phyloP scores from a whole-genome alignment of 2,888 invertebrate species.

The Melipona bicolor region DNA sequence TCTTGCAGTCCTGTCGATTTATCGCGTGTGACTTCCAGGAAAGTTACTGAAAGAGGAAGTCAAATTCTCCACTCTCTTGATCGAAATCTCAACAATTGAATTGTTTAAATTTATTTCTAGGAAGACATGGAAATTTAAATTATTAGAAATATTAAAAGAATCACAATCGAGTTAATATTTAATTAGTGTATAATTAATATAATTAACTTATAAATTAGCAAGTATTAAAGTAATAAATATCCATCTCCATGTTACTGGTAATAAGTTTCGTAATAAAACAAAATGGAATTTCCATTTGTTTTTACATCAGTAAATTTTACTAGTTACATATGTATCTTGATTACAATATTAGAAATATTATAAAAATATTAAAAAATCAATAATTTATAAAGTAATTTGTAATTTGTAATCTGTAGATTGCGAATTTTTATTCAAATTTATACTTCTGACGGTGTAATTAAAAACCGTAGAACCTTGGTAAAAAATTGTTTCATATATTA shows the following conservation, averaged over 20 bases:
- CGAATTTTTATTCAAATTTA: no score
- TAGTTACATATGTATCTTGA: not conserved
- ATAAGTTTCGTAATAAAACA: not conserved
- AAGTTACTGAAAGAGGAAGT: fast-evolving
- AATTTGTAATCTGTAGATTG: not conserved
- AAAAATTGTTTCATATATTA: no score
- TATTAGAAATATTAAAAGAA: not conserved
- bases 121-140: not conserved
- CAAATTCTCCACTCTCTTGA: not conserved
- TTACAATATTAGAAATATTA: not conserved
- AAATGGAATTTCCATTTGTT: not conserved
- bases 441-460: no score
- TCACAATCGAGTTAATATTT: not conserved
- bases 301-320: not conserved
- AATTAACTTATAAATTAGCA: no score
- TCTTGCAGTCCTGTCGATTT: not conserved
- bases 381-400: not conserved
- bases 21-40: no score
- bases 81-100: not conserved
- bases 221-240: not conserved
- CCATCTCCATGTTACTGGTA: fast-evolving
- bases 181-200: no score
- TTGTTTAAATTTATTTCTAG: not conserved
- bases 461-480: no score
- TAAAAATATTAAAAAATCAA: not conserved